These are phyloP conservation scores for Tipula helvola DNA, from an alignment of 2,888 invertebrate species.

Conservation along the genomic window DNA sequence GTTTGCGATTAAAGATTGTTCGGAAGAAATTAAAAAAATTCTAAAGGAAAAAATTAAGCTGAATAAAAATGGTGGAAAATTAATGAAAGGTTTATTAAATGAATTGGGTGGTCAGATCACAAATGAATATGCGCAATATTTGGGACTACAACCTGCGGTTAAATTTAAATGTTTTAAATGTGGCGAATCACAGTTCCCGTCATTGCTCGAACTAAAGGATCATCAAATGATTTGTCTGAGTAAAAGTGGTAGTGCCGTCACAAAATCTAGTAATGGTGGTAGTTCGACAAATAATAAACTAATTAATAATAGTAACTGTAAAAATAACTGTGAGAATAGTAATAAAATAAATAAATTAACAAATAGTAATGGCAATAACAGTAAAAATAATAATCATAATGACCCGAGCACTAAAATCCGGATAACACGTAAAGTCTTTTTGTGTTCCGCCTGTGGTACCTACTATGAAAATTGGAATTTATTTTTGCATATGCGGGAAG, in stretches of 20 bases:
- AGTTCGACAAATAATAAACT: not conserved
- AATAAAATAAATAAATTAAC: not conserved
- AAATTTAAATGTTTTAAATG: constrained; percentile 66
- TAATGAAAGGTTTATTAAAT: not conserved
- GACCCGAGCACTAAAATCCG: constrained; percentile 39
- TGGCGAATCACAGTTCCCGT: constrained; percentile 51
- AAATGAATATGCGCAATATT: constrained; percentile 54
- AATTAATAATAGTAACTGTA: not conserved
- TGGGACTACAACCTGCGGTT: constrained; percentile 56
- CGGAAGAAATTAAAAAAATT: not conserved
- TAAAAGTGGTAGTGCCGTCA: not conserved
- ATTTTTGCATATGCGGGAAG: constrained; percentile 71
- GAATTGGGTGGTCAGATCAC: not conserved
- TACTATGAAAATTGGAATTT: constrained; percentile 81
- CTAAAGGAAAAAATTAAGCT: not conserved
- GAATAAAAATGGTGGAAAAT: not conserved
- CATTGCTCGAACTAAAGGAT: constrained; percentile 51
- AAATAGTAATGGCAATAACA: not conserved
- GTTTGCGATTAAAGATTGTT: not conserved
- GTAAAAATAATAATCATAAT: not conserved
- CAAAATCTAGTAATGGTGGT: not conserved
- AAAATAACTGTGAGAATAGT: not conserved
- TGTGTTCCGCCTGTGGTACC: constrained; percentile 70
- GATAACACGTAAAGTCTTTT: constrained; percentile 63
- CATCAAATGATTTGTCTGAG: constrained; percentile 50